Evolutionary conservation across 2,113 vertebrate genomes (phyloP), one percentile per base, ranked within the genome.

Genomic region (Bos indicus): DNA sequence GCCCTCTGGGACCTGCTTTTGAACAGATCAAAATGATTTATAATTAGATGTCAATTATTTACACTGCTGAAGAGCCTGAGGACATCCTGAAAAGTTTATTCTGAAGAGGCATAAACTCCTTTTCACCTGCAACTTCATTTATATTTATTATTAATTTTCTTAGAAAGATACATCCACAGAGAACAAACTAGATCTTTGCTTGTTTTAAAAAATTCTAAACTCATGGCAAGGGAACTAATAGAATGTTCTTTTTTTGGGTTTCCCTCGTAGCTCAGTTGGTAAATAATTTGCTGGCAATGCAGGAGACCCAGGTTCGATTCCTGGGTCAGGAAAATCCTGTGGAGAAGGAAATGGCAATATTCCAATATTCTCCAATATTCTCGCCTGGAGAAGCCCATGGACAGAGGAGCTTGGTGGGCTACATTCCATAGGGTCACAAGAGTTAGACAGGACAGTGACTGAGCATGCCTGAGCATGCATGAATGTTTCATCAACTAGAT

Each of bases 41-140:
- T 91, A 97, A 95, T 93, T 97, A 84, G 67, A 36, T 93, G 91
- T 93, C 91, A 91, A 95, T 96, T 94, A 97, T 97, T 97, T 95
- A 87, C 95, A 94, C 85, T 97, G n/a, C 46, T 83, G 48, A 71
- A 86, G 21, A n/a, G 56, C 88, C 54, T 1, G 46, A 94, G 67
- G 95, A 52, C 51, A 86, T 78, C 60, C 80, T 51, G 5, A 54
- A 92, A 96, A 97, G 85, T 94, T 97, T 95, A 83, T 94, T 89
- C 48, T 93, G 67, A 85, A 91, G 19, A 74, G 56, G 6, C 28
- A 92, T 92, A 89, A 95, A 91, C 51, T 96, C 95, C 28, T 60
- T 77, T 94, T 12, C 54, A 89, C 33, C 11, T 92, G 36, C 71
- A 51, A 57, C 30, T 17, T 89, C 92, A 90, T 43, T 86, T 93